Conservation (phyloP, 2,888 invertebrate species). For the Gymnosoma rotundatum region DNA sequence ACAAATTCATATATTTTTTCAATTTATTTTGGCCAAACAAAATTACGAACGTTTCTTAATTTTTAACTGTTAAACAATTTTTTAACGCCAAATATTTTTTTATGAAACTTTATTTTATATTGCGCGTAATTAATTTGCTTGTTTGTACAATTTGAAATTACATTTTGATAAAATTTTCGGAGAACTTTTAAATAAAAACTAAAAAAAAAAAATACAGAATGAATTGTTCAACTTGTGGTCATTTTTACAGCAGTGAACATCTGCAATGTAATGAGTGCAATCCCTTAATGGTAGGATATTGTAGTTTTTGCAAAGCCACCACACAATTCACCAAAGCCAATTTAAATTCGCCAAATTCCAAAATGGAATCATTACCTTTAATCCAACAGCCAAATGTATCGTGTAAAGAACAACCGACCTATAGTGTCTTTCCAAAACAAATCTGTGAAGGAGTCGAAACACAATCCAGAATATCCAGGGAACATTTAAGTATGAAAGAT, state of each 20-base stretch:
- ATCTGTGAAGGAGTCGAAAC: constrained; percentile 67
- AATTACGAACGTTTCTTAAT: constrained; percentile 22
- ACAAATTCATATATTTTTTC: constrained; percentile 28
- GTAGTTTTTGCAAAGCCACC: constrained; percentile 52
- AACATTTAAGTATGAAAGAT: constrained; percentile 68
- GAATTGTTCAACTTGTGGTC: constrained; percentile 71
- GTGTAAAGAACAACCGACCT: constrained; percentile 25
- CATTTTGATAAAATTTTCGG: not conserved
- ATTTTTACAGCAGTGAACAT: constrained; percentile 68
- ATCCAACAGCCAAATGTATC: not conserved
- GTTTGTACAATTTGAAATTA: not conserved
- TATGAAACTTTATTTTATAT: not conserved
- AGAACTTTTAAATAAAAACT: not conserved
- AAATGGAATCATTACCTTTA: not conserved
- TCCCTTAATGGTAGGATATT: constrained; percentile 22
- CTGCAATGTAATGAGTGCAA: constrained; percentile 69
- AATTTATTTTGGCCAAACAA: constrained; percentile 37
- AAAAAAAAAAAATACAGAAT: constrained; percentile 46
- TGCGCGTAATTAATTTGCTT: constrained; percentile 1
- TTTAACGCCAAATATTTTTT: constrained; percentile 22
- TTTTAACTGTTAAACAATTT: constrained; percentile 22
- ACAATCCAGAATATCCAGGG: constrained; percentile 69
- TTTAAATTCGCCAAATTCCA: constrained; percentile 14
- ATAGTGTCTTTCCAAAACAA: constrained; percentile 46
- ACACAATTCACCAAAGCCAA: constrained; percentile 69